Evolutionary conservation across 2,797 vertebrate species (phyloP), one percentile per base, ranked within the genome.

Genomic region (Oophaga sylvatica): DNA sequence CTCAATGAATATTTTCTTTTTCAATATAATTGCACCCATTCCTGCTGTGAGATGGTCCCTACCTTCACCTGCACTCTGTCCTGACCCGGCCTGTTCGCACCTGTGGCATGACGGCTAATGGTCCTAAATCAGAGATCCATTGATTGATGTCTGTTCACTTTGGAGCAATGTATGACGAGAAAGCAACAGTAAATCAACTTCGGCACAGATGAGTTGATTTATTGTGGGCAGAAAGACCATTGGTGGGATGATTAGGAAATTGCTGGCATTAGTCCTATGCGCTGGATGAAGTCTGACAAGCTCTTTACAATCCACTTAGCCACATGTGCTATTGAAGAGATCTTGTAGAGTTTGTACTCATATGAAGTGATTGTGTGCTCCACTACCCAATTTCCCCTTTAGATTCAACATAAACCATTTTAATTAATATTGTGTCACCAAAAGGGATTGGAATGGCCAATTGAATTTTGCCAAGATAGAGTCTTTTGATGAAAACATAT

Each of bases 401-500:
- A 93, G 92, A 92, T 88, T 89, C 90, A 95, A 94, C 93, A 94
- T 93, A 93, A 94, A 93, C 91, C 93, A 93, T 94, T 95, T 95
- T 95, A 95, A 95, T 95, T 95, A 95, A 95, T 94, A 93, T 90
- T 93, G 90, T 94, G 94, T 94, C 95, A 94, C 94, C 92, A 93
- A 92, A 93, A 94, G 93, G 91, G 93, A 94, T 93, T 94, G 94
- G 94, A 93, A 93, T 9, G 90, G 94, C 93, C 93, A 94, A 94
- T 93, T 95, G 94, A 95, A 95, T 95, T 95, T 93, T 93, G 92
- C 94, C 92, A 93, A 94, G 94, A 94, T 94, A 94, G 93, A 94
- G 92, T 94, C 93, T 95, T 95, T 95, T 94, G 93, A 95, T 95
- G 94, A 95, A 95, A 95, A 95, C 94, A 93, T 94, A 94, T 93